These are phyloP conservation scores for Ophraella communa DNA, from an alignment of 2,888 invertebrate genomes.

Conservation along the genomic window DNA sequence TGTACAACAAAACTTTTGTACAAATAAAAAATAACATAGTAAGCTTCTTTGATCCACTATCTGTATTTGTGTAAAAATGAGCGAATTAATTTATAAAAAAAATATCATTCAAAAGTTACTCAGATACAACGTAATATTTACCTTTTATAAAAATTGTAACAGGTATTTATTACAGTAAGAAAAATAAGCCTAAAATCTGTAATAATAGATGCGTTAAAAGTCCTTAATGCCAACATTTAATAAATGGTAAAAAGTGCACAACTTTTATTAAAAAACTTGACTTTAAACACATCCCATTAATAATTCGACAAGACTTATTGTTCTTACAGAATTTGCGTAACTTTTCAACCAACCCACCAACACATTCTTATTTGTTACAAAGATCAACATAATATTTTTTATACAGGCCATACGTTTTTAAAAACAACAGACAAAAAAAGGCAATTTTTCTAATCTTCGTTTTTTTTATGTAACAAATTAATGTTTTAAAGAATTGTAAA, in stretches of 20 bases:
- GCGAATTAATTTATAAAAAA: background rate
- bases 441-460: constrained; percentile 50
- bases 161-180: constrained; percentile 28
- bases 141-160: constrained; percentile 7
- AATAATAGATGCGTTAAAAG: background rate
- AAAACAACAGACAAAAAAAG: constrained; percentile 35
- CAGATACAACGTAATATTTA: constrained; percentile 26
- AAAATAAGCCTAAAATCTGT: background rate
- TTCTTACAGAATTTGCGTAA: background rate
- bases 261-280: background rate
- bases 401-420: constrained; percentile 48
- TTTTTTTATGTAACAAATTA: constrained; percentile 51
- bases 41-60: background rate
- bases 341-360: constrained; percentile 23
- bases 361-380: constrained; percentile 37
- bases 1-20: background rate
- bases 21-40: background rate
- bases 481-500: constrained; percentile 56
- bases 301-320: background rate
- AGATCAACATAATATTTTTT: constrained; percentile 51
- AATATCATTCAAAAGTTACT: constrained; percentile 24
- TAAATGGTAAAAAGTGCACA: background rate
- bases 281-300: background rate
- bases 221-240: background rate
- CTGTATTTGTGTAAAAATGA: constrained; percentile 28